These are phyloP conservation scores for Petaurus breviceps DNA, from an alignment of 2,113 vertebrate genomes.

Conservation along the genomic window DNA sequence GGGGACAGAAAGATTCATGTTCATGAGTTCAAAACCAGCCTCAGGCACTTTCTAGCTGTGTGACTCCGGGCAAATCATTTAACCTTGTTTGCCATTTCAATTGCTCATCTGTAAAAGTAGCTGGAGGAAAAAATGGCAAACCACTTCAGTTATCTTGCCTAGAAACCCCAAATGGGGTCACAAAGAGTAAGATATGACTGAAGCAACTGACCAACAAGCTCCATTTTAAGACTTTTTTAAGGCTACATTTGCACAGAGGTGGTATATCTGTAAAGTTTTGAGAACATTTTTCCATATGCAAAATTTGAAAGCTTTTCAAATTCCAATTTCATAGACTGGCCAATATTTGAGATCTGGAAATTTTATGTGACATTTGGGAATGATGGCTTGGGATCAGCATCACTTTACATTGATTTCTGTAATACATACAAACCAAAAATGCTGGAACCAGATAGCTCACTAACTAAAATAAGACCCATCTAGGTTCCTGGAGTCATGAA, in stretches of 20 bases:
- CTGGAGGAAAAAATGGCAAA: not conserved
- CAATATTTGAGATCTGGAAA: not conserved
- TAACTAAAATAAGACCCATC: not conserved
- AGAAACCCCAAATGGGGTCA: not conserved
- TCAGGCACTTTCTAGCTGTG: not conserved
- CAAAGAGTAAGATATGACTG: not conserved
- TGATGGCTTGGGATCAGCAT: not conserved
- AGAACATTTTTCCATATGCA: not conserved
- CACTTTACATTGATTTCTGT: not conserved
- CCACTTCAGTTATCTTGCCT: not conserved
- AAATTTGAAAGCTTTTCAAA: not conserved
- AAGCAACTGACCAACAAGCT: not conserved
- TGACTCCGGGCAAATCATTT: not conserved
- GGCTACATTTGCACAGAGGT: not conserved
- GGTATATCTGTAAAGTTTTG: not conserved
- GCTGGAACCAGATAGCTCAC: not conserved
- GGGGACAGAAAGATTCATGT: not conserved
- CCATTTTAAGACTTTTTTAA: not conserved
- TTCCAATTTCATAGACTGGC: not conserved
- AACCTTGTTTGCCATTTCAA: not conserved
- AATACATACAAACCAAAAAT: not conserved
- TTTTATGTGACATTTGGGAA: not conserved
- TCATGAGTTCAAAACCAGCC: not conserved
- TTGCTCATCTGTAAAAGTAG: not conserved
- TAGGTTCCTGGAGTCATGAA: not conserved